Evolutionary conservation across 1,140 invertebrate genomes (phyloP), one percentile per base, ranked within the genome.

Genomic region (Tetramorium simillimum): DNA sequence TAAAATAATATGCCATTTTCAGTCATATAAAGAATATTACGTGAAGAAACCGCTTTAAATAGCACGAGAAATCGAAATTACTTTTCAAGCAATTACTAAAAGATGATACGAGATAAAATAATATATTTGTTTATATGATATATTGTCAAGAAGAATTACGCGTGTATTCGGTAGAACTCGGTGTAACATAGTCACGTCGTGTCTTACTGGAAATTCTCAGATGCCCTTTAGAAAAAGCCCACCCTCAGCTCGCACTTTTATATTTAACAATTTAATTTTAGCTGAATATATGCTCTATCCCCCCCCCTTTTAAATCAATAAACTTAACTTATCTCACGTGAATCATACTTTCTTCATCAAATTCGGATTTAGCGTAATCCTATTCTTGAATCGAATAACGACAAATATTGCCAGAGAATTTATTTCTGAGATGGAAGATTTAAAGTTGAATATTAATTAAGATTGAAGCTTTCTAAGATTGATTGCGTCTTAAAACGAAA

Each of bases 231-330:
- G 77, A 81, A 70, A 70, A 53, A 81, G 63, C 49, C 21, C 46
- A 69, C 28, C 77, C 77, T 69, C 46, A 16, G 33, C 4, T 12
- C 69, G 10, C 46, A 69, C n/a, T 69, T 69, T 69, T 81, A 81
- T 81, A 69, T 81, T 81, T 81, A 81, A 67, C 77, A 70, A 40
- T 81, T 69, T 70, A 81, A 69, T 81, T 53, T 81, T 70, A 81
- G n/a, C n/a, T 24, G 16, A 21, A 28, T 33, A 5, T 24, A 16
- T 28, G 7, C 63, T n/a, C 16, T 40, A 33, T 0, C 3, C 4
- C 5, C 1, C 4, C 37, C 10, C 37, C 5, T 51, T 28, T 33
- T 40, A 53, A 70, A 70, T 70, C 77, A 63, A 81, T 81, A 69
- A 69, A 28, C 28, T 69, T 40, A 24, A 43, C 37, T 80, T 40